A percentile compares a stretch with the other conserved stretches of the same genome.
phyloP scores from a whole-genome alignment of 2,888 invertebrate species.

The Brenthis hecate region DNA sequence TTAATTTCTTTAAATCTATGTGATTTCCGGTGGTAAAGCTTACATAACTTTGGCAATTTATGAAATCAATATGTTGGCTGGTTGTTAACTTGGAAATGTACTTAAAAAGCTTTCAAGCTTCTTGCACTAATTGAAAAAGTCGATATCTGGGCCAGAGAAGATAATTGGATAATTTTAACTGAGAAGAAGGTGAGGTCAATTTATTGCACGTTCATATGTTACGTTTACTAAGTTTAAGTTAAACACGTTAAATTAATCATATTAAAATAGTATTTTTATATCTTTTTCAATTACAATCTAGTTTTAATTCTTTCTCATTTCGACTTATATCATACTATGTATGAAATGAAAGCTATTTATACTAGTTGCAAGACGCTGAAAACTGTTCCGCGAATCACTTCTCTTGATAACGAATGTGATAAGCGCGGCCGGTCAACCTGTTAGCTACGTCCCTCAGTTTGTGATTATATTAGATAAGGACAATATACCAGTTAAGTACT shows the following conservation, averaged over 20 bases:
- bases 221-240: not conserved
- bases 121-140: constrained; percentile 17
- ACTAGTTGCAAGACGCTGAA: constrained; percentile 11
- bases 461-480: constrained; percentile 28
- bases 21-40: constrained; percentile 10
- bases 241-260: not conserved
- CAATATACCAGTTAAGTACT: constrained; percentile 1
- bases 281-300: no score
- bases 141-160: constrained; percentile 12
- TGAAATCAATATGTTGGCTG: constrained; percentile 6
- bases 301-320: no score
- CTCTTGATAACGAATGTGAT: constrained; percentile 39
- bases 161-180: constrained; percentile 18
- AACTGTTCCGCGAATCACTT: constrained; percentile 37
- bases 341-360: not conserved
- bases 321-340: not conserved
- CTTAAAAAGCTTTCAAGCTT: constrained; percentile 10
- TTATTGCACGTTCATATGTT: not conserved
- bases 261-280: no score
- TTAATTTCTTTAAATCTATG: constrained; percentile 5
- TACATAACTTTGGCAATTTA: constrained; percentile 8
- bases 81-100: constrained; percentile 3
- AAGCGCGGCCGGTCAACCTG: constrained; percentile 39
- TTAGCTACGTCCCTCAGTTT: constrained; percentile 26
- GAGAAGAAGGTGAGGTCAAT: not conserved